Evolutionary conservation across 2,113 vertebrate genomes (phyloP), one percentile per base, ranked within the genome.

Genomic region (Agapornis roseicollis): DNA sequence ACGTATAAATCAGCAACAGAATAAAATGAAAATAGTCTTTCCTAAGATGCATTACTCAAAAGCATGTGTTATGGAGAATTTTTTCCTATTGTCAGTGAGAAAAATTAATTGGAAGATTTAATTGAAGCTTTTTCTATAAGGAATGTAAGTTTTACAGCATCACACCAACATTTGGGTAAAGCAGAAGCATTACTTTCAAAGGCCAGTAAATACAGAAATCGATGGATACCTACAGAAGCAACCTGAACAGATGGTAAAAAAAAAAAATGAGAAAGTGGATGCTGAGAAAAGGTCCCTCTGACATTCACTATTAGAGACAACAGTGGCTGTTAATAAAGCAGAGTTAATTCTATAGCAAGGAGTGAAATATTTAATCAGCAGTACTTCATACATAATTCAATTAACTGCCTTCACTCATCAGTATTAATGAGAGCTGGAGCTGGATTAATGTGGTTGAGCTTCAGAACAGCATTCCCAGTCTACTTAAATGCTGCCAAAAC

Each of bases 331-430:
- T 98, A 96, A 98, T 97, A 96, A 95, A 97, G 92, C 96, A 94
- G 84, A 97, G 94, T 87, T 97, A 97, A 98, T 98, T 97, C 94
- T 97, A 74, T 96, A 97, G 96, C 92, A 95, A 96, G 95, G 88
- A 98, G 93, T 96, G 95, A 98, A 98, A 98, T 98, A 98, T 98
- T 98, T 98, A 98, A 98, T 98, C 97, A 98, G 93, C 95, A 95
- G 93, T 80, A 96, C 97, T 98, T 98, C 98, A 98, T 98, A 97
- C 96, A 98, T 98, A 98, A 98, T 98, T 98, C 97, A 98, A 98
- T 98, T 98, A 98, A 97, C 96, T 97, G 97, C 96, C 97, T 98
- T 97, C 96, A 95, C 92, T 98, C 97, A 96, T 98, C 97, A 97
- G 97, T 97, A 97, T 98, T 98, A 98, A 98, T 88, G 80, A 98